These are phyloP conservation scores for Xyrauchen texanus DNA, from an alignment of 2,113 vertebrate species.

Conservation along the genomic window DNA sequence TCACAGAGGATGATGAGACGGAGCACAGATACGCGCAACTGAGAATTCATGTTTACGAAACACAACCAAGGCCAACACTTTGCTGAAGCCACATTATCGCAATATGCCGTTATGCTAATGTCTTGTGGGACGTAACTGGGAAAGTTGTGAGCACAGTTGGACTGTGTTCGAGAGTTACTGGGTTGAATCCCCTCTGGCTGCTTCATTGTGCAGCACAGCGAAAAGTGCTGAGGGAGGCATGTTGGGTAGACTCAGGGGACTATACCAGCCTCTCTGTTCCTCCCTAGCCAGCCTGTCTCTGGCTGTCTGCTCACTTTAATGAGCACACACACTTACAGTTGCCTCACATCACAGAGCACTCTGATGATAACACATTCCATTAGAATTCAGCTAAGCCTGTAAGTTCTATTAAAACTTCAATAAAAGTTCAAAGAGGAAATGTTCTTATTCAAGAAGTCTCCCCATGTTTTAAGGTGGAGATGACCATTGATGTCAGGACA, in stretches of 20 bases:
- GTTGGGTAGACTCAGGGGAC: constrained; percentile 54
- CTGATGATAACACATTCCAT: constrained; percentile 33
- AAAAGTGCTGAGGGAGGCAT: constrained; percentile 62
- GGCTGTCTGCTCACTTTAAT: constrained; percentile 46
- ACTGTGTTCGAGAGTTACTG: neutral
- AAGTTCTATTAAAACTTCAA: constrained; percentile 31
- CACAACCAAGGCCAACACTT: neutral
- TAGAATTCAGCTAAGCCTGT: constrained; percentile 17
- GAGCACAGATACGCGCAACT: neutral
- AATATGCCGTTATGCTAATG: neutral
- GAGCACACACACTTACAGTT: constrained; percentile 29
- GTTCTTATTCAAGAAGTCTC: constrained; percentile 8
- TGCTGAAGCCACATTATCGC: neutral
- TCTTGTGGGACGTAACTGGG: constrained; percentile 7
- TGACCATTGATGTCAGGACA: neutral
- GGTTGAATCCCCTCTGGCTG: constrained; percentile 10
- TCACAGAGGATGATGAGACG: neutral
- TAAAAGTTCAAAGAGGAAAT: constrained; percentile 21
- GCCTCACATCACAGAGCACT: constrained; percentile 27
- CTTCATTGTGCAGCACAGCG: constrained; percentile 42
- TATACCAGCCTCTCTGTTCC: constrained; percentile 15
- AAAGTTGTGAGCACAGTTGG: constrained; percentile 12
- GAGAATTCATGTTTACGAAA: neutral
- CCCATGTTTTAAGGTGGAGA: neutral
- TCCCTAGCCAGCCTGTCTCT: constrained; percentile 31